Percentiles rank a stretch among this genome's conserved stretches.
Evolutionary conservation across 2,113 vertebrate species (phyloP).

Genomic region (Tachysurus fulvidraco): DNA sequence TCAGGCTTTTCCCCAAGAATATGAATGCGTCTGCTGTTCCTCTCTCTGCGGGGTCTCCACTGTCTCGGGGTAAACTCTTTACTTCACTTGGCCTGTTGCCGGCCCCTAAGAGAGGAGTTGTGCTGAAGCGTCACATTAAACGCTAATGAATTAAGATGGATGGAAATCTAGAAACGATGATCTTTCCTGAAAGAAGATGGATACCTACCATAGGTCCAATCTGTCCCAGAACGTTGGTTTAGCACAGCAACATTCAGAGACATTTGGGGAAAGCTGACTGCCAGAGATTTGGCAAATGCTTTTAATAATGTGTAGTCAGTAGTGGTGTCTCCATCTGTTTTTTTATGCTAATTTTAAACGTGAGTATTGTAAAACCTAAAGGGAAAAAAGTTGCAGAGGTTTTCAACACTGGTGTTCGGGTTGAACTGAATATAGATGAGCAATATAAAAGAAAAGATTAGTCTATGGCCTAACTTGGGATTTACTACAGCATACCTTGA

Average conservation of each 20-base stretch:
- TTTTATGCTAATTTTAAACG: not conserved
- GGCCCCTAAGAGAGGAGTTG: conserved; percentile 24
- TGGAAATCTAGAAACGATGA: conserved; percentile 24
- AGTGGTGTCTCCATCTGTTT: conserved; percentile 8
- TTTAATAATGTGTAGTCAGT: not conserved
- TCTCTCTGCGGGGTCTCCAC: conserved; percentile 18
- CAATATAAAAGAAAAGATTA: not conserved
- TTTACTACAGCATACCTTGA: not conserved
- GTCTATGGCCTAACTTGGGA: not conserved
- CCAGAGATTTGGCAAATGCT: conserved; percentile 26
- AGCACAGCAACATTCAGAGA: conserved; percentile 4
- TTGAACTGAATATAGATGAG: not conserved
- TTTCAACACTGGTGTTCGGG: not conserved
- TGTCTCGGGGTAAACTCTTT: conserved; percentile 26
- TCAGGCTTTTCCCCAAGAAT: conserved; percentile 39
- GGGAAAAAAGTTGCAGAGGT: not conserved
- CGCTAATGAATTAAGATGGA: conserved; percentile 41
- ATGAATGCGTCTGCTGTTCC: conserved; percentile 42
- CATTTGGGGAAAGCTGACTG: conserved; percentile 39
- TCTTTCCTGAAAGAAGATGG: conserved; percentile 22
- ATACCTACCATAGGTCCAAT: conserved; percentile 18
- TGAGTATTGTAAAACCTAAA: not conserved
- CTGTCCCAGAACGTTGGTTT: not conserved
- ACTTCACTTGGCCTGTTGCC: conserved; percentile 27
- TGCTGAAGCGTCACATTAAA: conserved; percentile 18